These are phyloP conservation scores for Eueremaeus valkanovi DNA, from an alignment of 2,888 invertebrate species.

Conservation along the genomic window DNA sequence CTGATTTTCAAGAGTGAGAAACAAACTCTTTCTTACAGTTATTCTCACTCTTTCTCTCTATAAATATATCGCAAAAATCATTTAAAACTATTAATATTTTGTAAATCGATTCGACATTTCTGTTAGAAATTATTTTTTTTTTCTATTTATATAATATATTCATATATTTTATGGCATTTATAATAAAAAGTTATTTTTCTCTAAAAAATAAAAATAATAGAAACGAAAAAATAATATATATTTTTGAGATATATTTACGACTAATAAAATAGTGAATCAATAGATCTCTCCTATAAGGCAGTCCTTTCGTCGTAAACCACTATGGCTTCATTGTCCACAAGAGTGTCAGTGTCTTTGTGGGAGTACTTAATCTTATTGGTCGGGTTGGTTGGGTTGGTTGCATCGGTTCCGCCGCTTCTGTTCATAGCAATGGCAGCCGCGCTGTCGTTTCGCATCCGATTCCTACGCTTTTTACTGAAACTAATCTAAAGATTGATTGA, in stretches of 20 bases:
- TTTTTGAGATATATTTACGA: constrained; percentile 11
- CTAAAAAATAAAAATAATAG: background rate
- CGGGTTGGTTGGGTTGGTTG: background rate
- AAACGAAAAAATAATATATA: background rate
- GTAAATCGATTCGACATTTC: too few relatives aligned
- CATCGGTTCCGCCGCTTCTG: too few relatives aligned
- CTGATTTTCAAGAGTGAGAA: too few relatives aligned
- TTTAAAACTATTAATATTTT: too few relatives aligned
- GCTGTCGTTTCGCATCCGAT: constrained; percentile 74
- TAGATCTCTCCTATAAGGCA: constrained; percentile 58
- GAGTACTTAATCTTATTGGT: constrained; percentile 37
- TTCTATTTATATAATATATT: too few relatives aligned
- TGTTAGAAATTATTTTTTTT: too few relatives aligned
- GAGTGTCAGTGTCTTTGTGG: constrained; percentile 59
- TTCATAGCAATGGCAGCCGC: constrained; percentile 72
- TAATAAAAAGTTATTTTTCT: too few relatives aligned
- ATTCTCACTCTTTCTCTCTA: too few relatives aligned
- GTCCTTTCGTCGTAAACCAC: constrained; percentile 77
- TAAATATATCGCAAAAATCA: too few relatives aligned
- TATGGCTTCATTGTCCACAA: constrained; percentile 64
- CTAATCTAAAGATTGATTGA: constrained; percentile 60
- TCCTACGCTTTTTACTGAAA: constrained; percentile 72
- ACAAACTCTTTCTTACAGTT: too few relatives aligned
- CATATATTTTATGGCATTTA: too few relatives aligned
- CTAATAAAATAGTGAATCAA: constrained; percentile 16